Evolutionary conservation across 2,888 invertebrate genomes (phyloP).

Genomic region (Thymelicus lineola): DNA sequence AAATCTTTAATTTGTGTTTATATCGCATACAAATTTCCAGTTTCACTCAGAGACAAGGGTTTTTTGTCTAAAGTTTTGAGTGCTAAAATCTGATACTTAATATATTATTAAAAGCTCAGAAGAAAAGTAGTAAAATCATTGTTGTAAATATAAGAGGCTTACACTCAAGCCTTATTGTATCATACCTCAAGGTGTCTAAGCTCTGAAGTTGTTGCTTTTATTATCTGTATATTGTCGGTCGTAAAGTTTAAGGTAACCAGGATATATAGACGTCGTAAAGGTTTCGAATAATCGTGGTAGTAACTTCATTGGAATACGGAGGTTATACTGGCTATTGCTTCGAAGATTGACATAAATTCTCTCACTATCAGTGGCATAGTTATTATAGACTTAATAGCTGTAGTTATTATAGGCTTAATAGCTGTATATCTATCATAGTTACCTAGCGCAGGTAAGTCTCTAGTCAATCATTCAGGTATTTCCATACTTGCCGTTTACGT

Average conservation of each 20-base stretch:
- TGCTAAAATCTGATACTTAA: too few relatives aligned
- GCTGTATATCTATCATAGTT: too few relatives aligned
- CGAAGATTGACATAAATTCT: not conserved
- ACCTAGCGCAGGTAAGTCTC: too few relatives aligned
- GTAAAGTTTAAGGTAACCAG: conserved; percentile 30
- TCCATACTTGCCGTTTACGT: too few relatives aligned
- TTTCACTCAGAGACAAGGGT: too few relatives aligned
- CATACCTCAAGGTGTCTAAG: conserved; percentile 26
- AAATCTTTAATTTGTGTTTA: too few relatives aligned
- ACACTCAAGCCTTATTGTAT: not conserved
- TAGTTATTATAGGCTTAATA: not conserved
- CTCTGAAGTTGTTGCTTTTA: conserved; percentile 22
- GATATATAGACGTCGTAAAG: conserved; percentile 30
- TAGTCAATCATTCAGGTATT: too few relatives aligned
- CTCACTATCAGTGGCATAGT: not conserved
- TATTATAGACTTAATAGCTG: not conserved
- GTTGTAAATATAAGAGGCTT: conserved; percentile 1
- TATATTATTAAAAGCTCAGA: too few relatives aligned
- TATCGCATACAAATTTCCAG: too few relatives aligned
- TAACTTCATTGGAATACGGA: not conserved
- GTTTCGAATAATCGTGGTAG: conserved; percentile 15
- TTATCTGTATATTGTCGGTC: conserved; percentile 33
- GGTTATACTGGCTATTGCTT: not conserved
- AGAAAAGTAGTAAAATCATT: not conserved
- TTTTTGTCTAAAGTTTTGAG: too few relatives aligned